A percentile compares a stretch with the other conserved stretches of the same genome.
phyloP scores from a whole-genome alignment of 2,797 vertebrate genomes.

The Gymnoscopelus braueri region DNA sequence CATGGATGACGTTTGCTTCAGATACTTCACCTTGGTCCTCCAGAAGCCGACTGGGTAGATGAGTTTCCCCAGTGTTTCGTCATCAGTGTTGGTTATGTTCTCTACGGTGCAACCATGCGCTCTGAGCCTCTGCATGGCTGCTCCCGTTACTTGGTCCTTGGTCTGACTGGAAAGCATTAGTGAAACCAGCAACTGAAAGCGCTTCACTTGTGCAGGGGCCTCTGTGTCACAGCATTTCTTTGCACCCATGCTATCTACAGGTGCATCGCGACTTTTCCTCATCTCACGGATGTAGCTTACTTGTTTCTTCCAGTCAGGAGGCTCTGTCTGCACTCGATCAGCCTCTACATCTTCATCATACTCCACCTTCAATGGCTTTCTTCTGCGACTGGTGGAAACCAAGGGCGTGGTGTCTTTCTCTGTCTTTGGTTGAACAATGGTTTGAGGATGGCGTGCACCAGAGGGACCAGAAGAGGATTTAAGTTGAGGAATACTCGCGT shows the following conservation, averaged over 20 bases:
- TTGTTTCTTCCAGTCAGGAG: slow-evolving; percentile 84
- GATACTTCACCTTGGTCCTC: slow-evolving; percentile 94
- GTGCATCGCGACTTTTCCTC: slow-evolving; percentile 88
- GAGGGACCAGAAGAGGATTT: slow-evolving; percentile 27
- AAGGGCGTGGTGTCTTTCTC: neutral
- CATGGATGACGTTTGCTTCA: slow-evolving; percentile 89
- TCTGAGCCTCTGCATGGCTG: slow-evolving; percentile 89
- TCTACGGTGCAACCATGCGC: slow-evolving; percentile 84
- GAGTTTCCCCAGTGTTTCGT: slow-evolving; percentile 84
- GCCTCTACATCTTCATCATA: slow-evolving; percentile 76
- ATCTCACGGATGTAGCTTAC: slow-evolving; percentile 87
- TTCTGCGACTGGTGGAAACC: slow-evolving; percentile 49
- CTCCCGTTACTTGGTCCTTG: slow-evolving; percentile 92
- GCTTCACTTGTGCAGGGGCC: slow-evolving; percentile 84
- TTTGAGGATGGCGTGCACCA: slow-evolving; percentile 3
- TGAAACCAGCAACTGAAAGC: slow-evolving; percentile 94
- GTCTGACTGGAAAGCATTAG: slow-evolving; percentile 99
- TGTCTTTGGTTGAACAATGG: slow-evolving; percentile 5
- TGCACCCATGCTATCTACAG: slow-evolving; percentile 92
- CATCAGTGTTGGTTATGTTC: slow-evolving; percentile 84
- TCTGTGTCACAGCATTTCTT: slow-evolving; percentile 85
- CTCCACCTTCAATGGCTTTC: slow-evolving; percentile 74
- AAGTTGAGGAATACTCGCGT: slow-evolving; percentile 48
- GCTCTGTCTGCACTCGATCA: slow-evolving; percentile 50
- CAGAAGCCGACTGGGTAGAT: slow-evolving; percentile 98